Conservation (phyloP, 2,113 vertebrate genomes). For the Chaetodon trifascialis region DNA sequence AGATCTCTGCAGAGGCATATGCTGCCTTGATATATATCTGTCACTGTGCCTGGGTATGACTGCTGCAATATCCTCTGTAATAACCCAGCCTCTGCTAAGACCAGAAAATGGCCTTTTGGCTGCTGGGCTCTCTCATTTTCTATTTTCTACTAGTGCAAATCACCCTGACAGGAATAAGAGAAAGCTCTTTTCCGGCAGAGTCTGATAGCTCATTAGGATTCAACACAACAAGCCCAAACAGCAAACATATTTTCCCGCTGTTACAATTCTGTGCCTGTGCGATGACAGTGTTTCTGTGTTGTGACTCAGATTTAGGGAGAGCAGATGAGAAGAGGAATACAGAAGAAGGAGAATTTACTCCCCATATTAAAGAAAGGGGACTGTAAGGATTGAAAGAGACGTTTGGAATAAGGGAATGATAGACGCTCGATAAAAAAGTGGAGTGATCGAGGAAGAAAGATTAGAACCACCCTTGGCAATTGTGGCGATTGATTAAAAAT, state of each 20-base stretch:
- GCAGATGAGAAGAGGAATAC: slow-evolving; percentile 57
- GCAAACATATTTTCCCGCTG: slow-evolving; percentile 81
- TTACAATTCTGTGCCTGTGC: slow-evolving; percentile 72
- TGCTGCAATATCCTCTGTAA: slow-evolving; percentile 73
- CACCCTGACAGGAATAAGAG: slow-evolving; percentile 71
- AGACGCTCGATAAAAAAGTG: slow-evolving; percentile 7
- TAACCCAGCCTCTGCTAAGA: slow-evolving; percentile 69
- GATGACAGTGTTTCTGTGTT: slow-evolving; percentile 74
- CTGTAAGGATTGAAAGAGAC: slow-evolving; percentile 26
- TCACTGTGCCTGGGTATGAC: slow-evolving; percentile 56
- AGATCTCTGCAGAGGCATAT: slow-evolving; percentile 61
- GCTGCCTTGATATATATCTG: slow-evolving; percentile 68
- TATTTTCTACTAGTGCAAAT: slow-evolving; percentile 76
- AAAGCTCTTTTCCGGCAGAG: slow-evolving; percentile 67
- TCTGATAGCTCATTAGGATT: slow-evolving; percentile 81
- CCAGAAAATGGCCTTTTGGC: slow-evolving; percentile 73
- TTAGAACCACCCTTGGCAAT: slow-evolving; percentile 7
- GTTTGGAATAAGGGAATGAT: slow-evolving; percentile 35
- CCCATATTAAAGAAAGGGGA: slow-evolving; percentile 46
- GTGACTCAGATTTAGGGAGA: slow-evolving; percentile 65
- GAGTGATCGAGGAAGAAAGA: slow-evolving; percentile 8
- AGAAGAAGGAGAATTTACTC: slow-evolving; percentile 38
- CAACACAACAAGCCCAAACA: slow-evolving; percentile 78
- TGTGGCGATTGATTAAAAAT: slow-evolving; percentile 52
- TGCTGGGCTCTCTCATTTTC: slow-evolving; percentile 71